Conservation (phyloP, 2,113 vertebrate genomes). For the Daphoenositta chrysoptera region DNA sequence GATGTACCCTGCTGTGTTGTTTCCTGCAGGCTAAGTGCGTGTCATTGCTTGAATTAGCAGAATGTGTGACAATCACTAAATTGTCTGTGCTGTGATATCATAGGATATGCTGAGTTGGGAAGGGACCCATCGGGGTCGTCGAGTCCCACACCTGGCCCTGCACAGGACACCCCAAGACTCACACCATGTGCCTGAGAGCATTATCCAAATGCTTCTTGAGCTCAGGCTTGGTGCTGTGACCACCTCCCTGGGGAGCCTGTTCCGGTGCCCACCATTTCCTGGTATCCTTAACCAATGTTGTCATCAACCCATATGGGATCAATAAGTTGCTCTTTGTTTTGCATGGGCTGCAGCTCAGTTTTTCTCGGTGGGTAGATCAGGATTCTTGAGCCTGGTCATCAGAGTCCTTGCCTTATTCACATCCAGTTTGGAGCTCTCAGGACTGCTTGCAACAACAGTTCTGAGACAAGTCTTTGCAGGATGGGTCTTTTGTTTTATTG, state of each 20-base stretch:
- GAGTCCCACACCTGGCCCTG: background rate
- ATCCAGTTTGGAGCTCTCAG: background rate
- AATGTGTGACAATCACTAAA: background rate
- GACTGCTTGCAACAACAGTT: background rate
- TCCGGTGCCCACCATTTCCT: background rate
- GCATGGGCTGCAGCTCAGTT: background rate
- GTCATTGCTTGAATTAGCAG: background rate
- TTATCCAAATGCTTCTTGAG: background rate
- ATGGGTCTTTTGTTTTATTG: slow-evolving; percentile 23
- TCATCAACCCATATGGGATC: background rate
- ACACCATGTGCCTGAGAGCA: background rate
- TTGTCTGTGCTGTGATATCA: background rate
- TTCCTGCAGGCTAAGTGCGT: background rate
- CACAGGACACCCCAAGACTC: background rate
- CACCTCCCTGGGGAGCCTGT: background rate
- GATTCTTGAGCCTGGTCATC: background rate
- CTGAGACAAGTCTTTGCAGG: slow-evolving; percentile 33
- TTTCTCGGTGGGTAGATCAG: background rate
- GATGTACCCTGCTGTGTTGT: rapidly evolving
- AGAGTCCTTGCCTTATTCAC: background rate
- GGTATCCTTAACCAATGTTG: background rate
- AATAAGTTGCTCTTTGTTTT: background rate
- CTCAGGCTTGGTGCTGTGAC: background rate
- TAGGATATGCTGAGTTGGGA: background rate
- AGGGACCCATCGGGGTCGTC: background rate